Evolutionary conservation across 2,888 invertebrate genomes (phyloP), one percentile per base, ranked within the genome.

Genomic region (Caenorhabditis sp.): DNA sequence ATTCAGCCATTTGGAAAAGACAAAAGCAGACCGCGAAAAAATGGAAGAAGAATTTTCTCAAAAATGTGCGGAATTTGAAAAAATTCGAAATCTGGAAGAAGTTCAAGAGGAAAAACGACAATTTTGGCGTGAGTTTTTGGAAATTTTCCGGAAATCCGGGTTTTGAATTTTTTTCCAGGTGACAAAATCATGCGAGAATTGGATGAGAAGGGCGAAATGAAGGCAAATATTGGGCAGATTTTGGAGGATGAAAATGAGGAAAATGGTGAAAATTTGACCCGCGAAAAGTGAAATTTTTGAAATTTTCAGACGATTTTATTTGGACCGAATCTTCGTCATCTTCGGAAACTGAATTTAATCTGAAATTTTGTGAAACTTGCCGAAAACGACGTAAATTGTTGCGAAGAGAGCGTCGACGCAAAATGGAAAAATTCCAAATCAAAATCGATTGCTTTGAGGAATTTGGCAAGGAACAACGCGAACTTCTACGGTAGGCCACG

Each of bases 261-360:
- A n/a, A 36, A 27, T 58, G 19, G 1, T 1, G 12, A 21, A 5
- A 19, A 27, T 27, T 27, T 5, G 36, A 36, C 36, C 36, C 36
- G 36, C 36, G 5, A 36, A n/a, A n/a, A n/a, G n/a, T n/a, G n/a
- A n/a, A n/a, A n/a, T n/a, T n/a, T n/a, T n/a, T n/a, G n/a, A n/a
- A 6, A 6, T 31, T 37, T 43, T 23, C 27, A 50, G 68, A 73
- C 0, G 73, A 73, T 24, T 68, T 31, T 14, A 62, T 73, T 2
- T 73, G 73, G 73, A 73, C 72, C n/a, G n/a, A n/a, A n/a, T n/a
- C n/a, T n/a, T n/a, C n/a, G n/a, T 70, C 24, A 31, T 31, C 31
- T 6, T 31, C 31, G 31, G 31, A 31, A 6, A 6, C 31, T 31
- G 31, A 31, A 31, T 6, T 6, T 31, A 10, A 31, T 31, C 31